These are phyloP conservation scores for Eremophila alpestris DNA, from an alignment of 2,797 vertebrate species.

Conservation along the genomic window DNA sequence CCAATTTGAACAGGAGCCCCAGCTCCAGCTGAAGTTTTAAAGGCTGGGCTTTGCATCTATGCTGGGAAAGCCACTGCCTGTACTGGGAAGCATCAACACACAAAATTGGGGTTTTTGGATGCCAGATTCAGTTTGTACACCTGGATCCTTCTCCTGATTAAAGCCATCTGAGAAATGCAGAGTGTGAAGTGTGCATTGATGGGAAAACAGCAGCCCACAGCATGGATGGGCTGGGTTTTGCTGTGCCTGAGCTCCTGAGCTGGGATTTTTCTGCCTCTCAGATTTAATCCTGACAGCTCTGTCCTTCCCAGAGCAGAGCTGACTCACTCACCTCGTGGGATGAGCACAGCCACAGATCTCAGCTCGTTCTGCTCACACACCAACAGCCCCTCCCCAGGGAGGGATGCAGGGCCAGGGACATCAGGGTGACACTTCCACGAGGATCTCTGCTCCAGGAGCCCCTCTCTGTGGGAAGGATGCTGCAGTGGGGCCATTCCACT, in stretches of 20 bases:
- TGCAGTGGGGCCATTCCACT: fast-evolving
- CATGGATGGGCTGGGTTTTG: fast-evolving
- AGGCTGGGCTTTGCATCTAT: background rate
- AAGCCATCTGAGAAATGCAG: background rate
- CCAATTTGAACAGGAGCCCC: constrained; percentile 4
- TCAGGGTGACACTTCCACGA: fast-evolving
- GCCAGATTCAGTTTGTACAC: background rate
- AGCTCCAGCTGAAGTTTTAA: background rate
- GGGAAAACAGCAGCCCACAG: fast-evolving
- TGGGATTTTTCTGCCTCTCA: fast-evolving
- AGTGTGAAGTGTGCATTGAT: background rate
- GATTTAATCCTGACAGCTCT: background rate
- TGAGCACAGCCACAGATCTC: background rate
- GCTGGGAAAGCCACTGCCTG: fast-evolving
- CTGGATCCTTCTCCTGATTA: background rate
- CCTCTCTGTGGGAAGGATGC: background rate
- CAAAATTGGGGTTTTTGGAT: background rate
- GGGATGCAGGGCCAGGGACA: background rate
- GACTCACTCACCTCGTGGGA: background rate
- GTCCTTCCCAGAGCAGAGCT: background rate
- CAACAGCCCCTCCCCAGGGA: background rate
- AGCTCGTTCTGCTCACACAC: fast-evolving
- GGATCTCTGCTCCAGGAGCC: background rate
- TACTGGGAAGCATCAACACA: background rate
- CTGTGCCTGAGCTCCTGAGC: background rate